Conservation (phyloP, 2,113 vertebrate genomes). For the Mormyrus iriodes region DNA sequence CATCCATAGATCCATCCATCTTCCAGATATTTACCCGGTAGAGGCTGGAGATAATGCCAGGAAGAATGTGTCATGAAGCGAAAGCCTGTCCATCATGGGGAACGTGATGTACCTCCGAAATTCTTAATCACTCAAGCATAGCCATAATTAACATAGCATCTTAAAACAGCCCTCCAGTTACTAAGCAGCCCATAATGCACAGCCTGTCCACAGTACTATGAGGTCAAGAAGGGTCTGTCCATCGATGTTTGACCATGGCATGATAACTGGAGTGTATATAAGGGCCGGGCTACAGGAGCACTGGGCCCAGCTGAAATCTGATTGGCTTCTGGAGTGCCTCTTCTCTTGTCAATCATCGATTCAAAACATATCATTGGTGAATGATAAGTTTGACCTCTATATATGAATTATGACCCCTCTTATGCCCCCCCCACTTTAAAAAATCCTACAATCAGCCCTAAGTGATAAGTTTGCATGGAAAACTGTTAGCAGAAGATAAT, state of each 20-base stretch:
- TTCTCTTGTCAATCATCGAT: neutral
- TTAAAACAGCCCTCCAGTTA: neutral
- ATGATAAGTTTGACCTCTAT: too few species aligned
- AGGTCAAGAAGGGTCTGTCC: neutral
- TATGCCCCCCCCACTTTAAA: too few species aligned
- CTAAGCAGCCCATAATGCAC: neutral
- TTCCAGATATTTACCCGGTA: neutral
- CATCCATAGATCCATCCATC: neutral
- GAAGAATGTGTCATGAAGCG: neutral
- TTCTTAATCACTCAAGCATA: neutral
- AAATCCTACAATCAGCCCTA: neutral
- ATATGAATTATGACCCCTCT: too few species aligned
- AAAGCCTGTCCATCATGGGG: neutral
- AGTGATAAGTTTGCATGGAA: neutral
- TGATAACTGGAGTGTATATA: neutral
- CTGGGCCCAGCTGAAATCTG: neutral
- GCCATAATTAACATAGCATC: neutral
- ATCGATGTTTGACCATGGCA: neutral
- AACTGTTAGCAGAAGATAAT: neutral
- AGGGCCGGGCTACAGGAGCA: neutral
- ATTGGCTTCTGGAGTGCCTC: neutral
- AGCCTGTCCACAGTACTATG: neutral
- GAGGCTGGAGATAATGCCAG: neutral
- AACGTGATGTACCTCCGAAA: neutral
- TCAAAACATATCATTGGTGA: neutral